Percentiles rank a stretch among this genome's conserved stretches.
These are phyloP conservation scores for Romanogobio albipinnatus DNA, from an alignment of 2,113 vertebrate species.

Conservation along the genomic window DNA sequence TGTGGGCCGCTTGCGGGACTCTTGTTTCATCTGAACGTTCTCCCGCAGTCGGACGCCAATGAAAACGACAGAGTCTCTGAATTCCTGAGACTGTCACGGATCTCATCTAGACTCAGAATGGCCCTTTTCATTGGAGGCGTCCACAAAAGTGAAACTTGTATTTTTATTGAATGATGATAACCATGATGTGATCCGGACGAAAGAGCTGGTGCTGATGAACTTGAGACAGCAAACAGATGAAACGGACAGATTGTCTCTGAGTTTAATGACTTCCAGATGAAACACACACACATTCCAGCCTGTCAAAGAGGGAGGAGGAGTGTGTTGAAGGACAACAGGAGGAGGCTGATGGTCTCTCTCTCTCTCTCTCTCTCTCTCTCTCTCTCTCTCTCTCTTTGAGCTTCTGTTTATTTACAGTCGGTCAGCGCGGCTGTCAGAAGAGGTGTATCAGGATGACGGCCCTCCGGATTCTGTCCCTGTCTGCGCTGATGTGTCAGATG, in stretches of 20 bases:
- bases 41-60: constrained; percentile 24
- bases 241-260: constrained; percentile 20
- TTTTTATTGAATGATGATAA: no score
- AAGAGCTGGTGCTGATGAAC: neutral
- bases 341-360: neutral
- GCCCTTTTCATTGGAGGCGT: neutral
- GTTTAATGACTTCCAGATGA: constrained; percentile 75
- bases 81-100: constrained; percentile 37
- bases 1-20: neutral
- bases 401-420: neutral
- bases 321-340: constrained; percentile 17
- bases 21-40: neutral
- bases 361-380: constrained; percentile 25
- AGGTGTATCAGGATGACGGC: constrained; percentile 46
- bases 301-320: constrained; percentile 31
- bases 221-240: neutral
- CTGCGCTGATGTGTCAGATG: constrained; percentile 59
- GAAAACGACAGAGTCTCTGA: constrained; percentile 17
- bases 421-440: neutral
- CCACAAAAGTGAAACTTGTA: neutral
- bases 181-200: neutral
- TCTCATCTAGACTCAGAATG: neutral
- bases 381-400: constrained; percentile 19
- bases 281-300: neutral
- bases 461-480: constrained; percentile 55